Percentiles rank a stretch among this genome's conserved stretches.
Evolutionary conservation across 2,888 invertebrate species (phyloP).

Genomic region (Dryobota labecula): DNA sequence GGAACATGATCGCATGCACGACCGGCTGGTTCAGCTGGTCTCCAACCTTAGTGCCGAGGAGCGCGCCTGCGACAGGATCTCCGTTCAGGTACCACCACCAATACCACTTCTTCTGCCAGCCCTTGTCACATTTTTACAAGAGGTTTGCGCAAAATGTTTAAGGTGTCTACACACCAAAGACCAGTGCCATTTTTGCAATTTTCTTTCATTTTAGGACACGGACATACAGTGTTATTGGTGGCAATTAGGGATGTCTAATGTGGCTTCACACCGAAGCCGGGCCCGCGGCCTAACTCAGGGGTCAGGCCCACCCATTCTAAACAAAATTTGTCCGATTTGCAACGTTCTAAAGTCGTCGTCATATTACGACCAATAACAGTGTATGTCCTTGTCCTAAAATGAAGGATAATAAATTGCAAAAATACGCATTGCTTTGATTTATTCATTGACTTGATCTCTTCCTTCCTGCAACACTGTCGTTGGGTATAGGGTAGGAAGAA

Average conservation of each 20-base stretch:
- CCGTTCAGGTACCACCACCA: slow-evolving; percentile 77
- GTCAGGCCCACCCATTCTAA: too few species aligned
- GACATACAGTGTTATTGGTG: too few species aligned
- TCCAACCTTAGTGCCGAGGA: slow-evolving; percentile 87
- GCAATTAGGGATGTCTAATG: too few species aligned
- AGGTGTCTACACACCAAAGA: too few species aligned
- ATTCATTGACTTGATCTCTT: not conserved
- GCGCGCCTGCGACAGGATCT: slow-evolving; percentile 87
- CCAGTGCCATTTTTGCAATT: too few species aligned
- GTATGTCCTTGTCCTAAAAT: too few species aligned
- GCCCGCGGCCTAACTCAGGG: too few species aligned
- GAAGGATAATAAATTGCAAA: not conserved
- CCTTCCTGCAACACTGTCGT: not conserved
- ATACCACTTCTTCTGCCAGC: not conserved
- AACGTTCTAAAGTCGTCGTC: too few species aligned
- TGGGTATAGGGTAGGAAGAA: not conserved
- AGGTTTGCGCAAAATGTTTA: not conserved
- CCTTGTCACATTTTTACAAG: not conserved
- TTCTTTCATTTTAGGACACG: too few species aligned
- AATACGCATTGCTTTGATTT: not conserved
- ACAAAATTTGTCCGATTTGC: too few species aligned
- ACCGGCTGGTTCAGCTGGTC: slow-evolving; percentile 84
- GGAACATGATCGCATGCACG: slow-evolving; percentile 86
- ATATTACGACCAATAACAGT: too few species aligned
- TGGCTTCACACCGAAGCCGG: too few species aligned